Evolutionary conservation across 2,888 invertebrate species (phyloP), one percentile per base, ranked within the genome.

Genomic region (Thumatha senex): DNA sequence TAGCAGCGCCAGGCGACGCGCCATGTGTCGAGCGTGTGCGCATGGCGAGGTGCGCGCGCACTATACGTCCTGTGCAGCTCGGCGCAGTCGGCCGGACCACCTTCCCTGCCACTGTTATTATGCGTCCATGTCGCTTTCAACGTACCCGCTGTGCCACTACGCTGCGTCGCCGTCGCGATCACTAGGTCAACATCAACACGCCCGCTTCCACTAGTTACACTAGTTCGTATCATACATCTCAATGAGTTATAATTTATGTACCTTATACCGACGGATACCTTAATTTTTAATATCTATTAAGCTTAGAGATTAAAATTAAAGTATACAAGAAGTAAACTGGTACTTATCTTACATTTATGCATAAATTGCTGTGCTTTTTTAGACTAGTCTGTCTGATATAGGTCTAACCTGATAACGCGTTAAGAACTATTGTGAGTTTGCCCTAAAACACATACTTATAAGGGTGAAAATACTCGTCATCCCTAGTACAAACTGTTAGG

Each of bases 41-140:
- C 92, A 89, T 92, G 91, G 82, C 91, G 91, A 84, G 86, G 84
- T 85, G 91, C 90, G 84, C 83, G 86, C 77, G 90, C 89, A 86
- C 89, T 89, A 77, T 89, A 86, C 77, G 63, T 74, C 69, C 63
- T 67, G 65, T 61, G 57, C 66, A 70, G 62, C 61, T 70, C 56
- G 72, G 61, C 64, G 53, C 63, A 70, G 63, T 69, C 64, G 67
- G 63, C 67, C 68, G 69, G 64, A 67, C 77, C 80, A 78, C 80
- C 83, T 81, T 83, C 84, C 86, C 88, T 82, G 78, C 84, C 85
- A 77, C 86, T 75, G 74, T 78, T 75, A 83, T 86, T 84, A 83
- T 72, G 74, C 70, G 66, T 51, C 74, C 79, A 78, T 85, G 79
- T 87, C 88, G 82, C 89, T 89, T 89, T 89, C 88, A 80, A 80